Evolutionary conservation across 1,140 invertebrate genomes (phyloP).

Genomic region (Euwallacea similis): DNA sequence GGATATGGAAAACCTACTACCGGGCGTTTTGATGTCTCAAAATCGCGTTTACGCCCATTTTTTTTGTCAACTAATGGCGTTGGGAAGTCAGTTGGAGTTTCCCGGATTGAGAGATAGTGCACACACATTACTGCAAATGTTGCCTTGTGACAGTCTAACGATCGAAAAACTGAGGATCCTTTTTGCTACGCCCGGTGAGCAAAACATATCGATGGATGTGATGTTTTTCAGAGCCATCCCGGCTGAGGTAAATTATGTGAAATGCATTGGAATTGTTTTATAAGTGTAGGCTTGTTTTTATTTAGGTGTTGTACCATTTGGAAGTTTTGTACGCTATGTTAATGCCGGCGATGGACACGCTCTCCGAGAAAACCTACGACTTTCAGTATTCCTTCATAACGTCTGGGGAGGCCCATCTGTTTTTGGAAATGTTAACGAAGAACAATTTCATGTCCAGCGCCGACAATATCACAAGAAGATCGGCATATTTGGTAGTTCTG

Average conservation of each 20-base stretch:
- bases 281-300: background rate
- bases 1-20: slow-evolving; percentile 85
- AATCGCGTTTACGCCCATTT: slow-evolving; percentile 82
- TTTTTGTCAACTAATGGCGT: slow-evolving; percentile 87
- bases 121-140: slow-evolving; percentile 81
- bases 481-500: slow-evolving; percentile 84
- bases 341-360: slow-evolving; percentile 85
- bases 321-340: slow-evolving; percentile 88
- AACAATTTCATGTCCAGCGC: slow-evolving; percentile 84
- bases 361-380: slow-evolving; percentile 79
- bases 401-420: slow-evolving; percentile 77
- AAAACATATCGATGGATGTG: slow-evolving; percentile 64
- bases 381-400: slow-evolving; percentile 89
- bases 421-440: slow-evolving; percentile 83
- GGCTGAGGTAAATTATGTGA: slow-evolving; percentile 63
- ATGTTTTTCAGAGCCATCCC: slow-evolving; percentile 75
- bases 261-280: background rate
- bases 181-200: slow-evolving; percentile 51
- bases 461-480: slow-evolving; percentile 76
- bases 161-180: slow-evolving; percentile 66
- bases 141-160: slow-evolving; percentile 83
- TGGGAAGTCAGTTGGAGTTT: slow-evolving; percentile 81
- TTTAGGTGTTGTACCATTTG: slow-evolving; percentile 54
- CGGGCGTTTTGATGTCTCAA: slow-evolving; percentile 80
- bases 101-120: slow-evolving; percentile 82